Evolutionary conservation across 2,797 vertebrate genomes (phyloP).

Genomic region (Eurystomus glaucurus): DNA sequence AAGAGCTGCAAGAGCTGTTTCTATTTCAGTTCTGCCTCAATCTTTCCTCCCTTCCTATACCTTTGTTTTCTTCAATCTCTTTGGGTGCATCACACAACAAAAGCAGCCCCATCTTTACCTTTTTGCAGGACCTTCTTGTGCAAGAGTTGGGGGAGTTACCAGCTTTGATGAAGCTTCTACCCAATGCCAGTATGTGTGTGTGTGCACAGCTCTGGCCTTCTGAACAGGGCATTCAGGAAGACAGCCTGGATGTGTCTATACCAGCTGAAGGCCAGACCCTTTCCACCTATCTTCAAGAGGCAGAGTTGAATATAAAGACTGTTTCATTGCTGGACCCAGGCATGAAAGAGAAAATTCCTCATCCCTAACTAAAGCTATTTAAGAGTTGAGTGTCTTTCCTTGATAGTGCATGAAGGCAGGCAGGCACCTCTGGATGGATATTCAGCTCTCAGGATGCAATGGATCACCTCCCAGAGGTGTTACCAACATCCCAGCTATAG

Average conservation of each 20-base stretch:
- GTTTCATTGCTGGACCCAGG: background rate
- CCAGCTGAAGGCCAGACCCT: background rate
- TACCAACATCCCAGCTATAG: background rate
- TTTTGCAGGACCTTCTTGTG: background rate
- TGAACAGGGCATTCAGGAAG: background rate
- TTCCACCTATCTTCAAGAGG: background rate
- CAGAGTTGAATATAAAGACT: background rate
- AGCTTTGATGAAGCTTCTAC: background rate
- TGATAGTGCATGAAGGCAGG: background rate
- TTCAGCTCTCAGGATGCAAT: background rate
- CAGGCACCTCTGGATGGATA: background rate
- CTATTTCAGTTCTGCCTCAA: background rate
- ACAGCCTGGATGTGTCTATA: background rate
- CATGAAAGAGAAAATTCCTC: background rate
- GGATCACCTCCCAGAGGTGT: background rate
- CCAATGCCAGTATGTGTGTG: background rate
- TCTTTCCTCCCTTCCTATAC: background rate
- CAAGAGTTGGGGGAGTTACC: background rate
- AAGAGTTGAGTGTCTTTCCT: background rate
- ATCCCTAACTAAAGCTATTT: background rate
- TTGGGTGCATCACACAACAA: background rate
- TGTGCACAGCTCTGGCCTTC: background rate
- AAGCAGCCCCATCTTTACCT: background rate
- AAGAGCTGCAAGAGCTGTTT: background rate
- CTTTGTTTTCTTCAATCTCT: background rate